These are phyloP conservation scores for Platypus cylindrus DNA, from an alignment of 2,888 invertebrate species.

Conservation along the genomic window DNA sequence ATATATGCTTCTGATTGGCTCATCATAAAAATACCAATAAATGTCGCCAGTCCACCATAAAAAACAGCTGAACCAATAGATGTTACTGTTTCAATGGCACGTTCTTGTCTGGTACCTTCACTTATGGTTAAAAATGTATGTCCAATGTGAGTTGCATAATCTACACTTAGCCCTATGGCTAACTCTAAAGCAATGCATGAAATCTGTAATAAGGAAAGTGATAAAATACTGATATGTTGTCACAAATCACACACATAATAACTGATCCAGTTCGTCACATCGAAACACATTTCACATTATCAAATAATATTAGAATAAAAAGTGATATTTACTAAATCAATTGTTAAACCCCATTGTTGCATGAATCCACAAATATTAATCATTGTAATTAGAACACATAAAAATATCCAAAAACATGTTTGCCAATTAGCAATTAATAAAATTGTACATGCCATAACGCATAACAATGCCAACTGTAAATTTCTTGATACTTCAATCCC, in stretches of 20 bases:
- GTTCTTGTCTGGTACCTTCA: constrained; percentile 40
- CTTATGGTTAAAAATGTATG: constrained; percentile 61
- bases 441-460: constrained; percentile 68
- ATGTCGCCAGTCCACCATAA: constrained; percentile 65
- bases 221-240: not conserved
- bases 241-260: too few relatives aligned
- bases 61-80: constrained; percentile 66
- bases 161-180: constrained; percentile 71
- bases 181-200: constrained; percentile 70
- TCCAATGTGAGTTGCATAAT: constrained; percentile 71
- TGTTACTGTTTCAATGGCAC: constrained; percentile 51
- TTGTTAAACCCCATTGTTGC: constrained; percentile 70
- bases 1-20: constrained; percentile 62
- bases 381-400: constrained; percentile 61
- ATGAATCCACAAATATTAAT: constrained; percentile 63
- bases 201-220: constrained; percentile 8
- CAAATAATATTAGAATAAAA: too few relatives aligned
- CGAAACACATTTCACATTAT: too few relatives aligned
- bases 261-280: too few relatives aligned
- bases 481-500: constrained; percentile 64
- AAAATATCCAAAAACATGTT: constrained; percentile 66
- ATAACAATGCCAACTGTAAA: constrained; percentile 57
- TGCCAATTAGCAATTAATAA: constrained; percentile 63
- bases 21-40: constrained; percentile 58
- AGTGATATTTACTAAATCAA: constrained; percentile 46